These are phyloP conservation scores for Parthenolecanium corni DNA, from an alignment of 2,888 invertebrate genomes.

Conservation along the genomic window DNA sequence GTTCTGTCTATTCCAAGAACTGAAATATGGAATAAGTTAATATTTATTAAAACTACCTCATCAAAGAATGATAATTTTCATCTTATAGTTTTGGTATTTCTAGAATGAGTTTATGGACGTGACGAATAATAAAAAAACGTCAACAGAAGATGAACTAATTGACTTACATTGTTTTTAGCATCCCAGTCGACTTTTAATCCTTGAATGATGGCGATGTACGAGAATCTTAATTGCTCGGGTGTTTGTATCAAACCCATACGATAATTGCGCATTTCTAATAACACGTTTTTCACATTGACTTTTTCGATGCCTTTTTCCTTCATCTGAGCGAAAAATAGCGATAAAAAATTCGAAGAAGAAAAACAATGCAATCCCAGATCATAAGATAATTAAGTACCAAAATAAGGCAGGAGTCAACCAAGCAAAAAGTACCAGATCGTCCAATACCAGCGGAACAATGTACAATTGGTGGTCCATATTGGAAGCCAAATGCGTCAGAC, in stretches of 20 bases:
- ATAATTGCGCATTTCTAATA: slow-evolving; percentile 73
- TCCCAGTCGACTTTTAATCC: slow-evolving; percentile 50
- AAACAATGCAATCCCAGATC: too few relatives aligned
- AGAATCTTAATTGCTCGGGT: slow-evolving; percentile 85
- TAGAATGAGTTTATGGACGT: too few relatives aligned
- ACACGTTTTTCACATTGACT: slow-evolving; percentile 54
- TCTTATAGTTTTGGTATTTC: too few relatives aligned
- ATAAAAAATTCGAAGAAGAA: too few relatives aligned
- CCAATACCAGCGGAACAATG: slow-evolving; percentile 98
- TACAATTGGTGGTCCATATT: slow-evolving; percentile 77
- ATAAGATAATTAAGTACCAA: slow-evolving; percentile 53
- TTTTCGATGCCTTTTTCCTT: slow-evolving; percentile 63
- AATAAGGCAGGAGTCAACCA: slow-evolving; percentile 83
- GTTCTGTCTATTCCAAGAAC: too few relatives aligned
- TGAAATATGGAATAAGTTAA: too few relatives aligned
- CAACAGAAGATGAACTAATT: background rate
- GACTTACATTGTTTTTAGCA: slow-evolving; percentile 35
- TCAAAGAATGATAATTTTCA: too few relatives aligned
- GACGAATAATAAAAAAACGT: too few relatives aligned
- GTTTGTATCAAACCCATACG: slow-evolving; percentile 95
- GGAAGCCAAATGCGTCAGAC: slow-evolving; percentile 61
- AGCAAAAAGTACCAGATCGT: slow-evolving; percentile 89
- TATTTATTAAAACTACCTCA: too few relatives aligned
- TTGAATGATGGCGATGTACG: slow-evolving; percentile 85
- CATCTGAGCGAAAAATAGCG: slow-evolving; percentile 48